These are phyloP conservation scores for Haliclona indistincta DNA, from an alignment of 37 sponge, comb jelly and placozoan genomes.

Conservation along the genomic window DNA sequence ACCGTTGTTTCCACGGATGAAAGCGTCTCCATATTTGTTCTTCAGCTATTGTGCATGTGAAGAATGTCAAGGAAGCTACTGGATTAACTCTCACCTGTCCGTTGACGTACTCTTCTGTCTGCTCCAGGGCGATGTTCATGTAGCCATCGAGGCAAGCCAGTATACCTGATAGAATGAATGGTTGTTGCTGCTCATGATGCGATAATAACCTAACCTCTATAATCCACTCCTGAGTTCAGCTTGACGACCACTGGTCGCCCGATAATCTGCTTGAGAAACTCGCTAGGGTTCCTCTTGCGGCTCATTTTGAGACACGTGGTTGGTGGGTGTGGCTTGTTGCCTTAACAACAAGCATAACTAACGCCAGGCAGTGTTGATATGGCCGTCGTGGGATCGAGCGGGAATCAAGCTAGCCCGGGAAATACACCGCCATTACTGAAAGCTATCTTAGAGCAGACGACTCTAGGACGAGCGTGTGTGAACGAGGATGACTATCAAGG, in stretches of 20 bases:
- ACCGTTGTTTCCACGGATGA: conserved; percentile 99
- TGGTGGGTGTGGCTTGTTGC: too few relatives aligned
- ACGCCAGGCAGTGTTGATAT: not conserved
- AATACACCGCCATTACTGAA: not conserved
- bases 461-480: conserved; percentile 37
- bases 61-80: not conserved
- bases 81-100: conserved; percentile 63
- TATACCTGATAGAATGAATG: conserved; percentile 56
- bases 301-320: conserved; percentile 53
- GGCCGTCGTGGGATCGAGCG: not conserved
- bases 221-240: conserved; percentile 97
- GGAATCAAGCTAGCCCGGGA: not conserved
- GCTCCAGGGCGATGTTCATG: conserved; percentile 99
- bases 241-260: conserved; percentile 98
- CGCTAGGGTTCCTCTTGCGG: conserved; percentile 93
- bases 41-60: conserved; percentile 61
- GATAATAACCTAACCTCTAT: conserved; percentile 78
- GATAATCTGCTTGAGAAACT: conserved; percentile 97
- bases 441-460: conserved; percentile 18
- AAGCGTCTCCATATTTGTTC: conserved; percentile 99
- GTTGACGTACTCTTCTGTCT: conserved; percentile 99
- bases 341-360: too few relatives aligned
- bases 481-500: conserved; percentile 42
- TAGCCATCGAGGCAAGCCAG: conserved; percentile 93
- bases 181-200: conserved; percentile 13